phyloP scores from a whole-genome alignment of 2,888 invertebrate species.

The Himalopsyche japonica region DNA sequence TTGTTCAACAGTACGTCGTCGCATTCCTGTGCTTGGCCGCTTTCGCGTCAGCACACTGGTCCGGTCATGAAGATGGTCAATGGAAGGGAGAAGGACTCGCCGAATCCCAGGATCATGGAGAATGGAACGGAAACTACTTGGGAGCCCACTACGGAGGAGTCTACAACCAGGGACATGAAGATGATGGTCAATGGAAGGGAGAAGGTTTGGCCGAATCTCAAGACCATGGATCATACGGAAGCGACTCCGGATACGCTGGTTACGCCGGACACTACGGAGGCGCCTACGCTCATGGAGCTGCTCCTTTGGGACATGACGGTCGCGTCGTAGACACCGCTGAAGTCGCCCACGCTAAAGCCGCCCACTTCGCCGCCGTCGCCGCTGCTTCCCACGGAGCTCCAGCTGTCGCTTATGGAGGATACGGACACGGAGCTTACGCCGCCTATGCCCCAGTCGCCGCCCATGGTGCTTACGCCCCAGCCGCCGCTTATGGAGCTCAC shows the following conservation, averaged over 20 bases:
- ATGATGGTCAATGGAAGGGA: conserved; percentile 17
- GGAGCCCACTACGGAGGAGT: not conserved
- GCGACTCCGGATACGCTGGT: conserved; percentile 47
- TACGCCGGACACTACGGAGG: conserved; percentile 57
- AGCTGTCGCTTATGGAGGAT: conserved; percentile 56
- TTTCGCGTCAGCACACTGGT: conserved; percentile 12
- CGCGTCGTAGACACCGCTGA: conserved; percentile 64
- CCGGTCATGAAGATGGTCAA: conserved; percentile 6
- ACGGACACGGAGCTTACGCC: conserved; percentile 50
- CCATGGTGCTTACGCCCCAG: not conserved
- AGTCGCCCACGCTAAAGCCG: conserved; percentile 63
- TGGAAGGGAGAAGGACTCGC: conserved; percentile 23
- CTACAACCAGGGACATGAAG: not conserved
- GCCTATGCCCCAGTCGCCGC: conserved; percentile 45
- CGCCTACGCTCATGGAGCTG: not conserved
- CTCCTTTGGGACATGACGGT: conserved; percentile 12
- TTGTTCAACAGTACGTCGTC: conserved; percentile 16
- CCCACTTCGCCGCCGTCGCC: conserved; percentile 59
- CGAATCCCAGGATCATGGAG: conserved; percentile 25
- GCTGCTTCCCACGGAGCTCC: conserved; percentile 61
- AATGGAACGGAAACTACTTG: conserved; percentile 10
- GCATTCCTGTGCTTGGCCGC: conserved; percentile 30
- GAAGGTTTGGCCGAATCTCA: conserved; percentile 20
- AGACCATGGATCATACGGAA: not conserved
- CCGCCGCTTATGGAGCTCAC: not conserved